A percentile compares a stretch with the other conserved stretches of the same genome.
These are phyloP conservation scores for Protobothrops flavoviridis DNA, from an alignment of 2,113 vertebrate species.

Conservation along the genomic window DNA sequence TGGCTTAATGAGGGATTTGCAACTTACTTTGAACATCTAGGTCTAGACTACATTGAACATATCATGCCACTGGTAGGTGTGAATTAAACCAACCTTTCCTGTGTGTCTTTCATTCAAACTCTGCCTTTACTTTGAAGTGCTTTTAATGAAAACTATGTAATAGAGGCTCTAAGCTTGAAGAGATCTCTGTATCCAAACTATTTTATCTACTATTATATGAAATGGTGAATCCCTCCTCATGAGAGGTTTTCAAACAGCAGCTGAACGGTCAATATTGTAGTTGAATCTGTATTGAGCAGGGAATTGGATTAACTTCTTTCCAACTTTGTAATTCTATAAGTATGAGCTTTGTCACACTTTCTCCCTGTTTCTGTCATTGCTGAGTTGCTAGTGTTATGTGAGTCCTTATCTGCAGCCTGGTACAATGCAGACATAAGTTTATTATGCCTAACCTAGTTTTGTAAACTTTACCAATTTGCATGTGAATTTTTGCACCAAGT, in stretches of 20 bases:
- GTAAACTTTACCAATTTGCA: neutral
- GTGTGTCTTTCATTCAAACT: neutral
- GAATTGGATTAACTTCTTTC: neutral
- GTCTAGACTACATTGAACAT: conserved; percentile 59
- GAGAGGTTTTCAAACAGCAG: neutral
- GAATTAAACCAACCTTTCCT: rapidly evolving
- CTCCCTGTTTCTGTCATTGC: neutral
- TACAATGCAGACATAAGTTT: neutral
- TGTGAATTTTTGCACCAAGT: neutral
- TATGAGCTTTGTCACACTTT: neutral
- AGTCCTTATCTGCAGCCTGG: neutral
- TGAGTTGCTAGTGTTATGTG: neutral
- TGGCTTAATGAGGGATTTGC: conserved; percentile 82
- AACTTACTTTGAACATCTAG: conserved; percentile 70
- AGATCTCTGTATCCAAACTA: neutral
- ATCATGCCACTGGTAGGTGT: conserved; percentile 66
- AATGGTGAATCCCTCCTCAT: neutral
- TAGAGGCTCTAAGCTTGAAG: neutral
- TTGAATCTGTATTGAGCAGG: neutral
- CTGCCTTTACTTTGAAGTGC: neutral
- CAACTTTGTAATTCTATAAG: neutral
- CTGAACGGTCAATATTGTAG: neutral
- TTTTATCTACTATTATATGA: neutral
- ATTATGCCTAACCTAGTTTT: neutral
- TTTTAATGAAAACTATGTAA: neutral